A percentile compares a stretch with the other conserved stretches of the same genome.
These are phyloP conservation scores for Neotoxoptera formosana DNA, from an alignment of 1,140 invertebrate species.

Conservation along the genomic window DNA sequence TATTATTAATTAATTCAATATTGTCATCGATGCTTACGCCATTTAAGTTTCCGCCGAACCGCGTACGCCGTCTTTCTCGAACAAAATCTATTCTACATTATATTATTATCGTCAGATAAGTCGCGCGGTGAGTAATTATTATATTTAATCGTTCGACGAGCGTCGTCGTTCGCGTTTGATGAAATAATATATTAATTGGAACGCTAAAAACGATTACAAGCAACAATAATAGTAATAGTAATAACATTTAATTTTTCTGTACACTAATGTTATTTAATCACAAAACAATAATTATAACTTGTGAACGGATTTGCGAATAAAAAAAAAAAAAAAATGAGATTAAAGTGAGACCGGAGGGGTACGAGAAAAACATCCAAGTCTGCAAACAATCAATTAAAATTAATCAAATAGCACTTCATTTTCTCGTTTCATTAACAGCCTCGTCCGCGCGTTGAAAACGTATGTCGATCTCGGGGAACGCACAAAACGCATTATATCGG, in stretches of 20 bases:
- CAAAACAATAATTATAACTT: not conserved
- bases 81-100: not conserved
- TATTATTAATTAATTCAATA: not conserved
- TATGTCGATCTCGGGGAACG: not conserved
- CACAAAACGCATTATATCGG: not conserved
- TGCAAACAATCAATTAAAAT: conserved; percentile 42
- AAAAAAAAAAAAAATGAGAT: not conserved
- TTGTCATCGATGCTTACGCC: not conserved
- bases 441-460: not conserved
- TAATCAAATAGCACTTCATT: conserved; percentile 17
- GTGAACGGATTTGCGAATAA: not conserved
- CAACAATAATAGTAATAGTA: not conserved
- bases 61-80: not conserved
- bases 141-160: not conserved
- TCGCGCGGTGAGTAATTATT: not conserved
- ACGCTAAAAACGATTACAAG: conserved; percentile 10
- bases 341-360: not conserved
- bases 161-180: not conserved
- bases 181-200: not conserved
- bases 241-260: conserved; percentile 8
- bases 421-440: conserved; percentile 29
- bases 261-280: not conserved
- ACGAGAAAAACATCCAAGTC: not conserved
- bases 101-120: not conserved
- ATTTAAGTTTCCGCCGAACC: not conserved